phyloP scores from a whole-genome alignment of 2,888 invertebrate genomes.

The Alcis repandata region DNA sequence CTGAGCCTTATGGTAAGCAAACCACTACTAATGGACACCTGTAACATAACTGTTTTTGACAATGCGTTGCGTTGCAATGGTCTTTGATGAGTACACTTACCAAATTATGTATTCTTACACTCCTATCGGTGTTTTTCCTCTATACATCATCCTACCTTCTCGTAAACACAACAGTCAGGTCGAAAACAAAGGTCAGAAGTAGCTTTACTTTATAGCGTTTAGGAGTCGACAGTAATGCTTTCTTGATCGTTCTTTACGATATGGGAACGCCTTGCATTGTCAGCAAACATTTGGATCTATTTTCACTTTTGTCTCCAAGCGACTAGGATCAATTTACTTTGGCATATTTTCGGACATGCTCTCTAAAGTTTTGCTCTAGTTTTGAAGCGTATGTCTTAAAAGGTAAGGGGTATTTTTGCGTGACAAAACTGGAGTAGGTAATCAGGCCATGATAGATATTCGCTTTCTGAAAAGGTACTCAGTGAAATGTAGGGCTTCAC shows the following conservation, averaged over 20 bases:
- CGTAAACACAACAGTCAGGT: not conserved
- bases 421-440: conserved; percentile 29
- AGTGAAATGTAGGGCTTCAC: conserved; percentile 31
- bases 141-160: not conserved
- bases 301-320: conserved; percentile 4
- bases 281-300: conserved; percentile 1
- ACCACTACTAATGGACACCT: too few relatives aligned
- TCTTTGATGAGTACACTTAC: too few relatives aligned
- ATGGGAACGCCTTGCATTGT: conserved; percentile 45
- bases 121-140: not conserved
- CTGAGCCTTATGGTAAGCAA: too few relatives aligned
- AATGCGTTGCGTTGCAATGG: too few relatives aligned
- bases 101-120: not conserved
- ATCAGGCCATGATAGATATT: conserved; percentile 52
- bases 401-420: conserved; percentile 14
- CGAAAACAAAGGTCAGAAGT: conserved; percentile 43
- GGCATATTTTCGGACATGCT: not conserved
- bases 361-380: not conserved
- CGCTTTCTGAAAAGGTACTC: conserved; percentile 41
- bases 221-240: conserved; percentile 54
- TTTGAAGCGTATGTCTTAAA: conserved; percentile 16
- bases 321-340: conserved; percentile 11
- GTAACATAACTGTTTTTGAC: too few relatives aligned
- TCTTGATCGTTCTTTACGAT: conserved; percentile 63
- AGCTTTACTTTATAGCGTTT: conserved; percentile 39